Evolutionary conservation across 1,140 invertebrate genomes (phyloP), one percentile per base, ranked within the genome.

Genomic region (Macrocentrus cingulum): DNA sequence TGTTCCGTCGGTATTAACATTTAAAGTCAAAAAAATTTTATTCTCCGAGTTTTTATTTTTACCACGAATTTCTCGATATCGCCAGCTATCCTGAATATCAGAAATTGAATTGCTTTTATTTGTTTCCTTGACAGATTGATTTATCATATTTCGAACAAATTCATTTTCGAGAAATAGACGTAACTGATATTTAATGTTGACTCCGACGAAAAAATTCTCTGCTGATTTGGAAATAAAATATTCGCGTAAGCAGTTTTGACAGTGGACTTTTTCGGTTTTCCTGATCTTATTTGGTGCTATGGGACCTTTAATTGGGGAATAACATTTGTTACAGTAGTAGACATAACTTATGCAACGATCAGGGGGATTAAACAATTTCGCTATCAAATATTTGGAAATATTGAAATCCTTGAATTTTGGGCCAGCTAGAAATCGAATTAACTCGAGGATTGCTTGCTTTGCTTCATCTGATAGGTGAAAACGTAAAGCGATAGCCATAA

Each of bases 1-100:
- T 39, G 61, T 51, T 19, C 65, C 62, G 16, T 66, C 58, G n/a
- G 59, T 44, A 41, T 62, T 64, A 19, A 64, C 54, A 59, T 64
- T 64, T 0, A 44, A 23, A 1, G 62, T 60, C 42, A 64, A 39
- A 13, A 48, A 22, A 6, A n/a, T 22, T 18, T 46, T 25, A n/a
- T 25, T 25, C 15, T 23, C 23, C n/a, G n/a, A n/a, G n/a, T n/a
- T n/a, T 48, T 29, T 15, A 7, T 48, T 29, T 29, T 29, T 48
- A 3, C 59, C 32, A 19, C 13, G 50, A 29, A 22, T 20, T 42
- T 42, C 19, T 13, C 7, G 23, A 25, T 42, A 42, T 54, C 37
- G 20, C 5, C 23, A 18, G 39, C 20, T 25, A 25, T 22, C n/a
- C 20, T 20, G 16, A 22, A 54, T 54, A 19, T 55, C 53, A 3